Conservation (phyloP, 2,888 invertebrate genomes). For the Sipha maydis region DNA sequence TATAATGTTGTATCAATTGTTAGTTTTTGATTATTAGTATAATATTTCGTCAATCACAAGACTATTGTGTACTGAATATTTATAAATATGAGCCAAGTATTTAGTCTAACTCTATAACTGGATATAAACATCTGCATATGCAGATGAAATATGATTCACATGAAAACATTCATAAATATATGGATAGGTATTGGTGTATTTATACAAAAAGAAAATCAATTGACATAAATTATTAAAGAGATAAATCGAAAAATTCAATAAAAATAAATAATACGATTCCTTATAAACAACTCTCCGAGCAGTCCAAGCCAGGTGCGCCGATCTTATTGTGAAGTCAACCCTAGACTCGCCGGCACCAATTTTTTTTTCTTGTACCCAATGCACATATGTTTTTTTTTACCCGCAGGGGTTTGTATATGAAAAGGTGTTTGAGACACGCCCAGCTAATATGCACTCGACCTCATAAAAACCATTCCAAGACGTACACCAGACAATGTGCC, state of each 20-base stretch:
- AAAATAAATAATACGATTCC: slow-evolving; percentile 43
- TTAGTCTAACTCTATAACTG: too few species aligned
- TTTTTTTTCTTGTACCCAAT: slow-evolving; percentile 30
- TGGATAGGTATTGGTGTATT: neutral
- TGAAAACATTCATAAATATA: too few species aligned
- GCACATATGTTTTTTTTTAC: slow-evolving; percentile 22
- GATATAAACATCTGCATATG: too few species aligned
- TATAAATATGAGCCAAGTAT: too few species aligned
- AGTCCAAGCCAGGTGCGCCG: slow-evolving; percentile 44
- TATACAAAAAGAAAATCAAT: neutral
- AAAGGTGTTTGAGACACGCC: slow-evolving; percentile 58
- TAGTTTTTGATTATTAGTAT: too few species aligned
- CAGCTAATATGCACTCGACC: slow-evolving; percentile 55
- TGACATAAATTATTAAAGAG: slow-evolving; percentile 33
- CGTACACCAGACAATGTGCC: slow-evolving; percentile 56
- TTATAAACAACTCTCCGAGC: slow-evolving; percentile 14
- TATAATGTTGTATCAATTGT: too few species aligned
- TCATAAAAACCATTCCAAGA: slow-evolving; percentile 58
- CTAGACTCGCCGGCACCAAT: slow-evolving; percentile 59
- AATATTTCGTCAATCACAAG: too few species aligned
- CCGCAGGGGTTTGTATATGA: slow-evolving; percentile 40
- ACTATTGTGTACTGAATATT: too few species aligned
- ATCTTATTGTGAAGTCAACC: slow-evolving; percentile 56
- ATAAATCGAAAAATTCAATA: slow-evolving; percentile 31
- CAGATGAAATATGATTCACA: too few species aligned